A percentile compares a stretch with the other conserved stretches of the same genome.
Evolutionary conservation across 2,888 invertebrate species (phyloP).

Genomic region (Drosophila borborema): DNA sequence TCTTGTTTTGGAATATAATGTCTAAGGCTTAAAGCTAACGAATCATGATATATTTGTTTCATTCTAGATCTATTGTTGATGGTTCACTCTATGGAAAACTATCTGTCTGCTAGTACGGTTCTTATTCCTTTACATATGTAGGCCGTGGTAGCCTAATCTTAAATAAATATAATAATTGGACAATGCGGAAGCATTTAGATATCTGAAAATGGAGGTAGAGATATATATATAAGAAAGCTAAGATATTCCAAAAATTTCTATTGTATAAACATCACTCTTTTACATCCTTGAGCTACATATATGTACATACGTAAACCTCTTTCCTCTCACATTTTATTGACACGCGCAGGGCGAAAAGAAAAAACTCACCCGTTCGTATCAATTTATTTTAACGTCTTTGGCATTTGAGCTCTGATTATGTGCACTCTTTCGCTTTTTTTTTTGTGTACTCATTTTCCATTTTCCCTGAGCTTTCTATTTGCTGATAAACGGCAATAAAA

Average conservation of each 20-base stretch:
- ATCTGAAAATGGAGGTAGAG: background rate
- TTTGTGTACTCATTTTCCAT: conserved; percentile 17
- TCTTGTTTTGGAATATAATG: background rate
- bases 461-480: conserved; percentile 50
- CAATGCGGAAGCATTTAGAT: background rate
- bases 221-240: background rate
- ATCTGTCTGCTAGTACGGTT: background rate
- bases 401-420: conserved; percentile 29
- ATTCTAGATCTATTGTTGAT: no score
- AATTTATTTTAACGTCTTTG: conserved; percentile 73
- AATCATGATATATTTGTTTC: no score
- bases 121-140: background rate
- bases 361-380: conserved; percentile 47
- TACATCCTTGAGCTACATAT: background rate
- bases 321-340: background rate
- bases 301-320: background rate
- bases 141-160: no score
- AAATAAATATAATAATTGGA: background rate
- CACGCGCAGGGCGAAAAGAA: background rate
- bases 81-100: no score
- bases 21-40: background rate
- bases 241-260: background rate
- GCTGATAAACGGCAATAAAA: conserved; percentile 70
- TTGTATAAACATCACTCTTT: background rate
- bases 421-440: conserved; percentile 4